phyloP scores from a whole-genome alignment of 2,113 vertebrate species.

The Thalassarche chlororhynchos region DNA sequence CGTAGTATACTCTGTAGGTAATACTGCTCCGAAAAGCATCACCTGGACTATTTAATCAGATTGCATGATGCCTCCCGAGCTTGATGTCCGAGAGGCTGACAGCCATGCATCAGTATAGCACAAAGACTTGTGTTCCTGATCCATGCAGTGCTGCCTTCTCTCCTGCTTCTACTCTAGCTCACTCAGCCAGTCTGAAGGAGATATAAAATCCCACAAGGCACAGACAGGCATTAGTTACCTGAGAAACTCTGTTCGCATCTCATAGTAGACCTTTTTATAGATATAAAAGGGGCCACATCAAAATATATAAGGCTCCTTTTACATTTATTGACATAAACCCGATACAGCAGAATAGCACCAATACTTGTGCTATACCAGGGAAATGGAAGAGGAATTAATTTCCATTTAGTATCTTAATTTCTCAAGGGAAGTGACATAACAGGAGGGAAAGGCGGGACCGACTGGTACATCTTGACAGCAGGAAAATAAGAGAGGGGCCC shows the following conservation, averaged over 20 bases:
- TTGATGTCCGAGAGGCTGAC: background rate
- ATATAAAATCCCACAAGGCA: background rate
- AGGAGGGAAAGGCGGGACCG: background rate
- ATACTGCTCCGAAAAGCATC: background rate
- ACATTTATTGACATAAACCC: background rate
- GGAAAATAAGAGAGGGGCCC: background rate
- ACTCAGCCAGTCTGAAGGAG: background rate
- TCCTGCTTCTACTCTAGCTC: background rate
- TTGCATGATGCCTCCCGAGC: background rate
- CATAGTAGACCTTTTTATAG: background rate
- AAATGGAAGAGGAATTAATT: background rate
- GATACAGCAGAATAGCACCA: background rate
- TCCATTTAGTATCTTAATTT: background rate
- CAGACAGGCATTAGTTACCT: background rate
- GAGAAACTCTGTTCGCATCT: background rate
- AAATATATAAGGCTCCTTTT: background rate
- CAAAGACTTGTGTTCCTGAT: background rate
- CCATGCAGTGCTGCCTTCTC: background rate
- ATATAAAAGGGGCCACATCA: background rate
- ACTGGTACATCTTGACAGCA: background rate
- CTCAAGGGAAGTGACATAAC: background rate
- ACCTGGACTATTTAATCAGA: background rate
- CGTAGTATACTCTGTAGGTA: too few relatives aligned
- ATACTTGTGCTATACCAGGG: background rate
- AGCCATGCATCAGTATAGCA: background rate